phyloP scores from a whole-genome alignment of 2,113 vertebrate species.

The Pycnonotus jocosus region DNA sequence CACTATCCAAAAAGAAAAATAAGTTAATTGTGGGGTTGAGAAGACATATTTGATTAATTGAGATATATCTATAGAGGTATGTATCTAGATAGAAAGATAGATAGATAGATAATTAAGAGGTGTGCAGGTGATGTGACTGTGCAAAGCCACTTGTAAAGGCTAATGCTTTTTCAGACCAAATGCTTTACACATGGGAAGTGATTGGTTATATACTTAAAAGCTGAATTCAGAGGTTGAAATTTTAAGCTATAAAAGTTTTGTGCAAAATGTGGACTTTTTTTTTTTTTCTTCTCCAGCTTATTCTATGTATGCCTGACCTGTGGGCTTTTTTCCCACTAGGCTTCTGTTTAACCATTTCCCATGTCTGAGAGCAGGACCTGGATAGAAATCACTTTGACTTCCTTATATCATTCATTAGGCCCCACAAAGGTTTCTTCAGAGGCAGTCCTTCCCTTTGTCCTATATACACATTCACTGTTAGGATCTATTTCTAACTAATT shows the following conservation, averaged over 20 bases:
- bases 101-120: not conserved
- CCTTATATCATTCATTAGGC: not conserved
- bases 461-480: not conserved
- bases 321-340: not conserved
- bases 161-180: not conserved
- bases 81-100: too few species aligned
- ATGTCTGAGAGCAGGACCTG: not conserved
- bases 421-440: not conserved
- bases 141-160: not conserved
- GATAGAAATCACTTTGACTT: not conserved
- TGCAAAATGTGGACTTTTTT: not conserved
- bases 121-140: not conserved
- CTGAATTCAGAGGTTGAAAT: not conserved
- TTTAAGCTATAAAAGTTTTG: not conserved
- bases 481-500: slow-evolving; percentile 4
- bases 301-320: not conserved
- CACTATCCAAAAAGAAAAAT: not conserved
- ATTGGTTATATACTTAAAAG: not conserved
- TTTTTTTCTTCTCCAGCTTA: not conserved
- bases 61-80: not conserved
- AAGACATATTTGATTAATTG: not conserved
- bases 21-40: not conserved
- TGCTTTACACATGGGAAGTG: not conserved
- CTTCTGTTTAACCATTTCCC: not conserved
- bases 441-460: not conserved